phyloP scores from a whole-genome alignment of 2,888 invertebrate genomes.

The Caenorhabditis sulstoni region DNA sequence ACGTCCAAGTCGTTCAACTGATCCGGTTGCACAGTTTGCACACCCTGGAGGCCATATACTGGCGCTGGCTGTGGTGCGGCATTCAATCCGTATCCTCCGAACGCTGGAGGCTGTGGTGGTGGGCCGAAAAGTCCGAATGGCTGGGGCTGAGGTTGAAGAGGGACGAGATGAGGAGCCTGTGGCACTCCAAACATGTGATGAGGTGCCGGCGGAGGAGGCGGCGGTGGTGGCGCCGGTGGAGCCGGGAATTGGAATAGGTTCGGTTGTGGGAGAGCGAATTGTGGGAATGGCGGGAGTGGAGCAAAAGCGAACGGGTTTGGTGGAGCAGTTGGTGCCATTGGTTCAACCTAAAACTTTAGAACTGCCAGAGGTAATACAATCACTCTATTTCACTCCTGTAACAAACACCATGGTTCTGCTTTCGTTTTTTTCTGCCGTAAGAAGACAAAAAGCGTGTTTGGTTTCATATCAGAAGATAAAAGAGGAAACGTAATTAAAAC shows the following conservation, averaged over 20 bases:
- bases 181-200: constrained; percentile 33
- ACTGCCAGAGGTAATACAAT: neutral
- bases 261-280: constrained; percentile 43
- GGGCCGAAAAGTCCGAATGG: constrained; percentile 48
- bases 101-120: constrained; percentile 38
- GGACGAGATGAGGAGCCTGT: constrained; percentile 35
- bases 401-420: no score
- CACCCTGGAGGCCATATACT: constrained; percentile 49
- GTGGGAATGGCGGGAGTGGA: constrained; percentile 58
- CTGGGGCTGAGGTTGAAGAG: constrained; percentile 29
- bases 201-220: constrained; percentile 27
- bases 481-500: constrained; percentile 1
- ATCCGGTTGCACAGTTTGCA: constrained; percentile 30
- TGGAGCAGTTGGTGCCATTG: constrained; percentile 16
- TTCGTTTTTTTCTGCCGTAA: no score
- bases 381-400: neutral
- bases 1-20: constrained; percentile 46
- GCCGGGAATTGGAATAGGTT: constrained; percentile 38
- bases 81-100: constrained; percentile 50
- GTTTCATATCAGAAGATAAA: neutral
- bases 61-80: constrained; percentile 24
- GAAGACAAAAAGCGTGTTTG: neutral
- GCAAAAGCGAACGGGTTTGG: constrained; percentile 50
- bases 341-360: constrained; percentile 37
- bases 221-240: constrained; percentile 46